phyloP scores from a whole-genome alignment of 2,888 invertebrate genomes.

The Ischnura elegans region DNA sequence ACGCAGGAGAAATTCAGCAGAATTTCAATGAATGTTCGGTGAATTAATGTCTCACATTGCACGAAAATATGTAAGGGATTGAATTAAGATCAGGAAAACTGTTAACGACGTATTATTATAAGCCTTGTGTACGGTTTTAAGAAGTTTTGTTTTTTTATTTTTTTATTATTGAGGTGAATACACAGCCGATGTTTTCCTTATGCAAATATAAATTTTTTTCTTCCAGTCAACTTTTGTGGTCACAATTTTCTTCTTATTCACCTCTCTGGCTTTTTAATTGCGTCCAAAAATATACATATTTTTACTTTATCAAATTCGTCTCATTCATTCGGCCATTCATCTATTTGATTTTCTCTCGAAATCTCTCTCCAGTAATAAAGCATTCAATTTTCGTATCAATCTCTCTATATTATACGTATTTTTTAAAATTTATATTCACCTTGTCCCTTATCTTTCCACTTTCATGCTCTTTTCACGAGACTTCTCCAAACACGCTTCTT shows the following conservation, averaged over 20 bases:
- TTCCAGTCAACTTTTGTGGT: background rate
- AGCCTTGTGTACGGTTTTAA: background rate
- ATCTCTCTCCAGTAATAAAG: background rate
- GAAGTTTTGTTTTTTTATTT: no score
- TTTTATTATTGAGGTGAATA: no score
- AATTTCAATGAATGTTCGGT: no score
- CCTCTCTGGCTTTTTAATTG: conserved; percentile 13
- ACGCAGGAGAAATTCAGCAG: no score
- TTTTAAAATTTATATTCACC: background rate
- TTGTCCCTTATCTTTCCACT: background rate
- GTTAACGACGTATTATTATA: background rate
- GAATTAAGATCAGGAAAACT: no score
- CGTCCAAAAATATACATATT: background rate
- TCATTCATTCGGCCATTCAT: background rate
- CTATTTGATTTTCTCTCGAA: background rate
- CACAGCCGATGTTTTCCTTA: no score
- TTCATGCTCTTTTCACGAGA: background rate
- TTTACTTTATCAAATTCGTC: background rate
- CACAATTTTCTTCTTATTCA: background rate
- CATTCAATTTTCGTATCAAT: background rate
- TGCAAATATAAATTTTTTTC: background rate
- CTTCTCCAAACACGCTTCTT: background rate
- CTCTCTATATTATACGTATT: no score
- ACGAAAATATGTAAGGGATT: no score
- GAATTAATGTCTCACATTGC: no score